Evolutionary conservation across 37 sponge, comb jelly and placozoan genomes (phyloP), one percentile per base, ranked within the genome.

Genomic region (Axinella damicornis): DNA sequence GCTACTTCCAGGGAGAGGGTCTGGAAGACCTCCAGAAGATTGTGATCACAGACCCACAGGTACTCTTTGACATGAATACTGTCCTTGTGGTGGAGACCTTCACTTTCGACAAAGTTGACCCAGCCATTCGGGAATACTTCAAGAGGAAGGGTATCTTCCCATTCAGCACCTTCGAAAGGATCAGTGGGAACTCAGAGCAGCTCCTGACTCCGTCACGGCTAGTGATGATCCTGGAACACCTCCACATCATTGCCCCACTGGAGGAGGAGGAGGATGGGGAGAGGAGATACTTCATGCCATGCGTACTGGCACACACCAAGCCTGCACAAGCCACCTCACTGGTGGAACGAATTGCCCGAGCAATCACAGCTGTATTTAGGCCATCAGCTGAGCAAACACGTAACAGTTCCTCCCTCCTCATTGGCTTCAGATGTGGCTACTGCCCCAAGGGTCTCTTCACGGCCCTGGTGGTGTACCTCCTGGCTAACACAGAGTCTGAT

Each of bases 181-280:
- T 46, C 9, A 46, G 46, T 46, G 46, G 46, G 4, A 46, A 9
- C 9, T 46, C 46, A 46, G 46, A 9, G 4, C 46, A 46, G 4
- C 46, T 46, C 46, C 46, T 46, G 46, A 46, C 46, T 46, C 46
- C 46, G 46, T 46, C 46, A 4, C 46, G 46, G 46, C 46, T 46
- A 46, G 46, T 46, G 46, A 46, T 12, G 4, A 53, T 73, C 16
- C 30, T 73, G 53, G 73, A 73, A 19, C 53, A 73, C 53, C 73
- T 73, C n/a, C 73, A 53, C 27, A 73, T 73, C 36, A 28, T 73
- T 46, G 46, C 73, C 36, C 73, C 73, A 53, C 31, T 73, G 2
- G 28, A 21, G 20, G 54, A 73, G 2, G 28, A 21, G 20, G 54
- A 73, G 30, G 73, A 46, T 28, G 73, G 73, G 24, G 36, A 37